A percentile compares a stretch with the other conserved stretches of the same genome.
These are phyloP conservation scores for Oriolus oriolus DNA, from an alignment of 2,113 vertebrate genomes.

Conservation along the genomic window DNA sequence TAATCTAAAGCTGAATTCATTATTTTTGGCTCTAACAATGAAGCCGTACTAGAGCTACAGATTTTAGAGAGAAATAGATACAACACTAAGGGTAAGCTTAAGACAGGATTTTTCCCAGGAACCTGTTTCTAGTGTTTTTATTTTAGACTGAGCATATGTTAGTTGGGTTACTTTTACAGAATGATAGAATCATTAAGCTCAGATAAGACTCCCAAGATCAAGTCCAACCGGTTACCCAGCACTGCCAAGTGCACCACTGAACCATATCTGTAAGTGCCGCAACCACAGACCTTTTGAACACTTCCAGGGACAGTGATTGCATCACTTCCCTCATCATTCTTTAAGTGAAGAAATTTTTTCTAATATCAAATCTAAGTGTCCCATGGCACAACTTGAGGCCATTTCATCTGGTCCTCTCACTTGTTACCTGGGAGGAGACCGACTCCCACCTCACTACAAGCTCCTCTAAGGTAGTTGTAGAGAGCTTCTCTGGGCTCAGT, in stretches of 20 bases:
- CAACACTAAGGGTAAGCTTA: neutral
- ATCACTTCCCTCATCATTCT: neutral
- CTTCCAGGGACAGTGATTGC: neutral
- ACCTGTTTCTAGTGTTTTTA: neutral
- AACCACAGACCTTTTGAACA: neutral
- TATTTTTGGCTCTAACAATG: neutral
- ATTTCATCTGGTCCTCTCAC: neutral
- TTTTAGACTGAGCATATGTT: neutral
- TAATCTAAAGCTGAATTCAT: neutral
- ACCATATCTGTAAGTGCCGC: neutral
- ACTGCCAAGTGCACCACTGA: neutral
- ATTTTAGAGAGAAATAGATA: neutral
- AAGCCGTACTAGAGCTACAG: neutral
- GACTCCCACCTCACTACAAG: too few species aligned
- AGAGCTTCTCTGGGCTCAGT: neutral
- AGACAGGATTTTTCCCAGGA: neutral
- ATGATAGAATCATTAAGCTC: neutral
- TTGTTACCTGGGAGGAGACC: neutral
- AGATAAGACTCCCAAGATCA: neutral
- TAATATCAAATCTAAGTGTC: neutral
- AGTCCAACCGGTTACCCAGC: neutral
- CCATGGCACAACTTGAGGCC: neutral
- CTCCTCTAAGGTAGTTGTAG: neutral
- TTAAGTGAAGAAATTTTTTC: neutral
- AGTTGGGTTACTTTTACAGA: neutral